Evolutionary conservation across 2,113 vertebrate species (phyloP), one percentile per base, ranked within the genome.

Genomic region (Entelurus aequoreus): DNA sequence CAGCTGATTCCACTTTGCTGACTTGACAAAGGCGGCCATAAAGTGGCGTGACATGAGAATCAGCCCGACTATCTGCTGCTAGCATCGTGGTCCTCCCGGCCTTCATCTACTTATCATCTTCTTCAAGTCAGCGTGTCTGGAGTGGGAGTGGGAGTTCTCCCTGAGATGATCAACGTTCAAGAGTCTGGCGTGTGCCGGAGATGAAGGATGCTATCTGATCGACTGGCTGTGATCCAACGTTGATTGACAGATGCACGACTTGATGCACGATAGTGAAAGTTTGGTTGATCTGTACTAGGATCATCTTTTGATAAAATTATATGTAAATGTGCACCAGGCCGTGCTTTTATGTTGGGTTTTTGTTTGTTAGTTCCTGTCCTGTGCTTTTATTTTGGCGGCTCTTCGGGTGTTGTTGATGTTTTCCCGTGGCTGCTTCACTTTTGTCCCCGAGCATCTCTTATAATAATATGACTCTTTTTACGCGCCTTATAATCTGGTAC

Each of bases 41-140:
- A 87, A 87, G 86, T 86, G 79, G 79, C 82, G 77, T 89, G 87
- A 84, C 86, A 83, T 89, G 88, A 84, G 86, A 88, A 87, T 89
- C 87, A 87, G 71, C 74, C 78, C 63, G 84, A 84, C 84, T 85
- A 89, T 89, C 86, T 87, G 67, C 78, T 72, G 75, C 81, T 84
- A 87, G 84, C 82, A 86, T 87, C 83, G 71, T 81, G 81, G 80
- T 84, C 87, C 36, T 81, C 86, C 84, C 13, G 38, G 81, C 87
- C 87, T 87, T 87, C 72, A 87, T 87, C 84, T 89, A 67, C 84
- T 87, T 86, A 87, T 87, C 86, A 78, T 80, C 76, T 85, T 74
- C 73, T 84, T 79, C 76, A 85, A 84, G 82, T 81, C 79, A 65
- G 74, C 75, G 69, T 83, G 82, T 84, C 84, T 81, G 69, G 80